These are phyloP conservation scores for Rosalia funebris DNA, from an alignment of 2,888 invertebrate species.

Conservation along the genomic window DNA sequence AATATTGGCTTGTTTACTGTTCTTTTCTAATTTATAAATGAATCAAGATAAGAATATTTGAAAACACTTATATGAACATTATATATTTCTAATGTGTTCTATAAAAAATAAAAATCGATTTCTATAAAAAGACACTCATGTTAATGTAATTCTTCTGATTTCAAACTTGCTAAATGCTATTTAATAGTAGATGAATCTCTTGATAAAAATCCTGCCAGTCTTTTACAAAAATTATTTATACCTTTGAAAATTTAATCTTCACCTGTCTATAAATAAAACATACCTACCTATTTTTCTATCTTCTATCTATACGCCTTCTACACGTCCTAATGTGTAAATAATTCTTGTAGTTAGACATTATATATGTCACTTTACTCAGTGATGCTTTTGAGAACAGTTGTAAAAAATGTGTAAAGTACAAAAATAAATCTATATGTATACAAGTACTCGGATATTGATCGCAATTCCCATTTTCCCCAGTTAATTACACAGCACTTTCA, in stretches of 20 bases:
- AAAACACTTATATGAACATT: too few species aligned
- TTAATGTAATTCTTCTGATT: too few species aligned
- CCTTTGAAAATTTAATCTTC: slow-evolving; percentile 9
- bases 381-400: slow-evolving; percentile 15
- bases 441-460: too few species aligned
- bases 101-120: too few species aligned
- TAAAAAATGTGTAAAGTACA: slow-evolving; percentile 18
- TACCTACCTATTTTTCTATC: slow-evolving; percentile 29
- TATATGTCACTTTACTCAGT: background rate
- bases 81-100: too few species aligned
- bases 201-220: slow-evolving; percentile 17
- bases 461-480: too few species aligned
- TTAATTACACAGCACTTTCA: too few species aligned
- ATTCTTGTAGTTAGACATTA: background rate
- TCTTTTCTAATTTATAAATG: too few species aligned
- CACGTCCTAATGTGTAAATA: slow-evolving; percentile 11
- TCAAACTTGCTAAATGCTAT: too few species aligned
- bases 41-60: too few species aligned
- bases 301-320: background rate
- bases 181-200: background rate
- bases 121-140: too few species aligned
- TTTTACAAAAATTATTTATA: slow-evolving; percentile 26
- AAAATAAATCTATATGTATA: slow-evolving; percentile 19
- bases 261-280: slow-evolving; percentile 4
- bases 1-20: too few species aligned